Evolutionary conservation across 2,797 vertebrate species (phyloP).

Genomic region (Falco cherrug): DNA sequence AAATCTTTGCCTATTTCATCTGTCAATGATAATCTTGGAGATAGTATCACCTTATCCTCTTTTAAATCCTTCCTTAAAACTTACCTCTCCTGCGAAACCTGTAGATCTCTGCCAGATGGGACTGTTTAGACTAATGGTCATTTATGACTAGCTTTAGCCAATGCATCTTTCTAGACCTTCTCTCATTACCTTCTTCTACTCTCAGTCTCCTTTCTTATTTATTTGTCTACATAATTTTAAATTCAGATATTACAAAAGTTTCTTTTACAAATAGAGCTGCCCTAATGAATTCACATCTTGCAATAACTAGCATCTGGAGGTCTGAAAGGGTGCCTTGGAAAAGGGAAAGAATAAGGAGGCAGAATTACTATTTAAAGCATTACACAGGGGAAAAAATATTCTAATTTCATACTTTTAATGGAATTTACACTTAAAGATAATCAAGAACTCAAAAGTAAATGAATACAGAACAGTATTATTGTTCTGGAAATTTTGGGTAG

Average conservation of each 20-base stretch:
- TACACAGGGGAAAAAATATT: not conserved
- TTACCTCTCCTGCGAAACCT: not conserved
- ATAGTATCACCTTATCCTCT: not conserved
- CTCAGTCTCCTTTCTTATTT: not conserved
- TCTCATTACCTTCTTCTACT: not conserved
- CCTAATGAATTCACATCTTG: not conserved
- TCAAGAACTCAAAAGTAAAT: not conserved
- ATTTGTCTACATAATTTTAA: not conserved
- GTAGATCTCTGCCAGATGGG: constrained; percentile 5
- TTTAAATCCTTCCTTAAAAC: constrained; percentile 18
- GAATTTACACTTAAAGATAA: not conserved
- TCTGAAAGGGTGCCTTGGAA: not conserved
- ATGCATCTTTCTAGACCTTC: not conserved
- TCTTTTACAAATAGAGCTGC: not conserved
- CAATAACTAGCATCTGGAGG: not conserved
- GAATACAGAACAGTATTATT: not conserved
- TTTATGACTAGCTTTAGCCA: not conserved
- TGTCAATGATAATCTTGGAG: not conserved
- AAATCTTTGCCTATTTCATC: not conserved
- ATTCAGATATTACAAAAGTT: not conserved
- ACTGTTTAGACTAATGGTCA: not conserved
- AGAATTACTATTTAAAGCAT: not conserved
- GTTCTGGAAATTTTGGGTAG: not conserved
- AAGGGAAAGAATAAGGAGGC: not conserved
- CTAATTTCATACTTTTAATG: not conserved